phyloP scores from a whole-genome alignment of 2,113 vertebrate genomes.

The Eidolon helvum region DNA sequence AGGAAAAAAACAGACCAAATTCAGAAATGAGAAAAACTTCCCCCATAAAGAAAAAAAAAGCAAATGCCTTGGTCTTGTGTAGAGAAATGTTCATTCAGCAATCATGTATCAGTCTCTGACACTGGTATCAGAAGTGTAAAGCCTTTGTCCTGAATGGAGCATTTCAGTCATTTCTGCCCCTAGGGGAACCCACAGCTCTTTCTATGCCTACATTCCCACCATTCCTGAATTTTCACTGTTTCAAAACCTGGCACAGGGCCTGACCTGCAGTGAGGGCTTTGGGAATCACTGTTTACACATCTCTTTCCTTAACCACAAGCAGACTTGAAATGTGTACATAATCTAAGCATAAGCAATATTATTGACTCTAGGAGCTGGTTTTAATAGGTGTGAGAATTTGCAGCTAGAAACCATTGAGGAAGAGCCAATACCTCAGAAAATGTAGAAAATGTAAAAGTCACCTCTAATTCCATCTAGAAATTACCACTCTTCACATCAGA shows the following conservation, averaged over 20 bases:
- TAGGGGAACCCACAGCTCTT: neutral
- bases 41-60: neutral
- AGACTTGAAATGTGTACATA: neutral
- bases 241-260: neutral
- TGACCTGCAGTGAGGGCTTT: neutral
- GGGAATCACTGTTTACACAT: neutral
- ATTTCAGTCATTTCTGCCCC: neutral
- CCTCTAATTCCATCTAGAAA: neutral
- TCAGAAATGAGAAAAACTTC: neutral
- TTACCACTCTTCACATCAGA: neutral
- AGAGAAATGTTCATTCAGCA: neutral
- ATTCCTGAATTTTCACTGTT: neutral
- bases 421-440: neutral
- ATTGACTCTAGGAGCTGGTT: neutral
- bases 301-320: neutral
- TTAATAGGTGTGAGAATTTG: neutral
- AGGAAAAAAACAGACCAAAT: neutral
- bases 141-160: neutral
- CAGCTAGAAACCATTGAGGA: neutral
- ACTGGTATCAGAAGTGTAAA: neutral
- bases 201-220: neutral
- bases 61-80: neutral
- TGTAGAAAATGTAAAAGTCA: neutral
- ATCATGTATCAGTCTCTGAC: neutral
- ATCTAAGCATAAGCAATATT: neutral